phyloP scores from a whole-genome alignment of 2,113 vertebrate genomes.

The Ellobius talpinus region DNA sequence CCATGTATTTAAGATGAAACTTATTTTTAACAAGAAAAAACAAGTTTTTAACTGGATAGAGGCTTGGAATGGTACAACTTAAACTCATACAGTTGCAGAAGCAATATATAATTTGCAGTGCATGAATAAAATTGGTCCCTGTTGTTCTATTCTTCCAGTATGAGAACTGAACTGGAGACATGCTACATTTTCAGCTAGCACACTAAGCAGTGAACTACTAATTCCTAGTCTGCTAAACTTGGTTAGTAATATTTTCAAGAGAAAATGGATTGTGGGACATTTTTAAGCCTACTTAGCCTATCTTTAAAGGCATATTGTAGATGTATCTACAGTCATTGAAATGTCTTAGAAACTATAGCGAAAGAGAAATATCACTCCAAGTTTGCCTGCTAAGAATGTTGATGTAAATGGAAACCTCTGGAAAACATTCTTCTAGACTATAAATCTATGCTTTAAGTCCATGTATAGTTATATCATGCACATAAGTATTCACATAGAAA shows the following conservation, averaged over 20 bases:
- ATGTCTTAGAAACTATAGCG: neutral
- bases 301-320: no score
- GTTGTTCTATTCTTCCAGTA: neutral
- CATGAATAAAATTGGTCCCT: no score
- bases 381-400: neutral
- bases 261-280: neutral
- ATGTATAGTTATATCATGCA: neutral
- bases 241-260: conserved; percentile 32
- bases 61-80: neutral
- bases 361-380: neutral
- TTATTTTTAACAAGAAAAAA: neutral
- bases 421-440: neutral
- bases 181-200: no score
- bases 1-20: neutral
- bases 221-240: neutral
- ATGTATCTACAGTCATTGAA: neutral
- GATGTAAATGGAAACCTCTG: no score
- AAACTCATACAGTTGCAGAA: neutral
- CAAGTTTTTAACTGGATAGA: neutral
- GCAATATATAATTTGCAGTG: neutral
- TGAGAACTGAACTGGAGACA: no score
- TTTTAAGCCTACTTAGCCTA: neutral
- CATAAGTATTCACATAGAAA: neutral
- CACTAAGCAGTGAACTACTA: neutral
- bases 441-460: no score